Evolutionary conservation across 2,113 vertebrate species (phyloP), one percentile per base, ranked within the genome.

Genomic region (Pungitius pungitius): DNA sequence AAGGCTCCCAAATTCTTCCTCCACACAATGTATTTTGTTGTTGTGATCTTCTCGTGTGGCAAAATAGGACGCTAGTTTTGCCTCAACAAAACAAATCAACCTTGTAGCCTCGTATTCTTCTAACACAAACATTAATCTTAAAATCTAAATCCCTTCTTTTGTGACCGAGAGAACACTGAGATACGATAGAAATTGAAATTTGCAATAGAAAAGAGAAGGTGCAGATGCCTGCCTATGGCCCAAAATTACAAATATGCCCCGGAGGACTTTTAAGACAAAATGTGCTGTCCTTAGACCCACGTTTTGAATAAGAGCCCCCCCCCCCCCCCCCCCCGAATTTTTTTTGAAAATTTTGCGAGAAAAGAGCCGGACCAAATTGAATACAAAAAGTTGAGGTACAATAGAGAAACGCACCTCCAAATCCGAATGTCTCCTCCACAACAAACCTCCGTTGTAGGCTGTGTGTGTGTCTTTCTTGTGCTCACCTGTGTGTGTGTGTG

Each of bases 361-460:
- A n/a, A n/a, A 42, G 45, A 47, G 18, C 30, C 39, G 37, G 6
- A 60, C 33, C 0, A 17, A n/a, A 69, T 39, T 37, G 49, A 33
- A 60, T 69, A n/a, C 2, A 65, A 14, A 49, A 30, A 57, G 39
- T 55, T 14, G 1, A 58, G 39, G 37, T 13, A 20, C 73, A 61
- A 77, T n/a, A n/a, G n/a, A n/a, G n/a, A 61, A 30, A 69, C 1
- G 40, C 0, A 10, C 27, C 12, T 6, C 30, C 2, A 39, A 39
- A 39, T 11, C n/a, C 3, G 4, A 13, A 6, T 17, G 2, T 30
- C 43, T 7, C 15, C 43, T 20, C 5, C 43, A 8, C 17, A 18
- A 40, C 1, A 49, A 66, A 24, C 45, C 40, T 33, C 22, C 17
- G 22, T 2, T 70, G 73, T 72, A 78, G 80, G 79, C 61, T 80